Percentiles rank a stretch among this genome's conserved stretches.
Conservation (phyloP, 2,113 vertebrate species). For the Entelurus aequoreus region DNA sequence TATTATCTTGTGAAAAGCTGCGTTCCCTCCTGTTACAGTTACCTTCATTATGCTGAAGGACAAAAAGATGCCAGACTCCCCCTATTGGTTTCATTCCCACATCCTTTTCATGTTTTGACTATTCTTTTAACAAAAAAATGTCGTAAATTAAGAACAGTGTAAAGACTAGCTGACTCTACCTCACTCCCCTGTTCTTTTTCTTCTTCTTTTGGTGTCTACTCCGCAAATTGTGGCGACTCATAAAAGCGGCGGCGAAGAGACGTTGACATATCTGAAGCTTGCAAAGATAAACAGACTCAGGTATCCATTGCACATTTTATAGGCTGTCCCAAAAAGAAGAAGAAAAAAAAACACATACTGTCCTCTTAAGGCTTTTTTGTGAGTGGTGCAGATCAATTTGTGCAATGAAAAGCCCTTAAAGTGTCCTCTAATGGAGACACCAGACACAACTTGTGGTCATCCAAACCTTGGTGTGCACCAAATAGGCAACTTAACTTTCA, state of each 20-base stretch:
- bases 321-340: constrained; percentile 56
- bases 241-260: constrained; percentile 72
- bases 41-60: constrained; percentile 66
- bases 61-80: constrained; percentile 12
- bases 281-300: constrained; percentile 77
- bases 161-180: constrained; percentile 51
- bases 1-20: constrained; percentile 75
- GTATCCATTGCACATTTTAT: constrained; percentile 76
- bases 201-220: constrained; percentile 55
- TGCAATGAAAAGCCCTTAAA: constrained; percentile 49
- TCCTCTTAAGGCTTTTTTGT: constrained; percentile 61
- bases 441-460: not conserved
- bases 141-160: constrained; percentile 42
- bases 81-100: too few relatives aligned
- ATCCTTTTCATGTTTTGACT: not conserved
- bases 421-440: constrained; percentile 29
- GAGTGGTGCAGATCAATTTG: constrained; percentile 60
- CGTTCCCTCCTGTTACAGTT: constrained; percentile 62
- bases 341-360: constrained; percentile 50
- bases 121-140: not conserved
- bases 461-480: too few relatives aligned
- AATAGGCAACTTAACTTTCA: too few relatives aligned
- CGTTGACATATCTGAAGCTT: constrained; percentile 73
- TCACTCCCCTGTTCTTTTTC: constrained; percentile 5
- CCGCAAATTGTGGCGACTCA: constrained; percentile 64